Evolutionary conservation across 2,888 invertebrate genomes (phyloP), one percentile per base, ranked within the genome.

Genomic region (Anthophora plumipes): DNA sequence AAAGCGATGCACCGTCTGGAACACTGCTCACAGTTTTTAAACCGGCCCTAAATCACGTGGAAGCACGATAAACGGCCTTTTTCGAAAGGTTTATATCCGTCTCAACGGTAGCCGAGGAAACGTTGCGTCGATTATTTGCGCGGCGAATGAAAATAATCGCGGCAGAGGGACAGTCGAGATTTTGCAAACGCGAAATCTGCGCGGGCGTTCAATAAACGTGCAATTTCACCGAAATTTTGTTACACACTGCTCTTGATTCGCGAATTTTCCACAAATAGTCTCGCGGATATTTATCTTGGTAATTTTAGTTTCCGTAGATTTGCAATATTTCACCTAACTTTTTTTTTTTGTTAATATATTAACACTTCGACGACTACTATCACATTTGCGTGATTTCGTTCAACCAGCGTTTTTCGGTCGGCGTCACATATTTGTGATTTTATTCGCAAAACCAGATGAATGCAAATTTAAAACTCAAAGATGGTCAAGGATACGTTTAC

Each of bases 71-170:
- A 67, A 39, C 70, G 77, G 59, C 31, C 39, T 12, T 54, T 60
- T 54, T 14, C 57, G 50, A 61, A 60, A 79, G 59, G 31, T 66
- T 60, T 60, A 67, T 66, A 69, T 52, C 54, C 63, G 63, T 41
- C 20, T 59, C 63, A 11, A 12, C 43, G 48, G 46, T 37, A 43
- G 41, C 55, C 22, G 63, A 17, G 79, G 39, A 25, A 67, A 71
- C 61, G 55, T 71, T 60, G 22, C 60, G 50, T 46, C 50, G 77
- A 80, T 74, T 74, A 67, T 81, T 81, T 73, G 37, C 52, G 25
- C 60, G 43, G 0, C 59, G 48, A 57, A 76, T 61, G 25, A 67
- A 76, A 67, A 80, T 70, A 80, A 80, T 77, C 79, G 55, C 37
- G n/a, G 22, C 17, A 31, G 25, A 59, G 22, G 55, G 57, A 52